These are phyloP conservation scores for Heliconius ismenius DNA, from an alignment of 2,888 invertebrate species.

Conservation along the genomic window DNA sequence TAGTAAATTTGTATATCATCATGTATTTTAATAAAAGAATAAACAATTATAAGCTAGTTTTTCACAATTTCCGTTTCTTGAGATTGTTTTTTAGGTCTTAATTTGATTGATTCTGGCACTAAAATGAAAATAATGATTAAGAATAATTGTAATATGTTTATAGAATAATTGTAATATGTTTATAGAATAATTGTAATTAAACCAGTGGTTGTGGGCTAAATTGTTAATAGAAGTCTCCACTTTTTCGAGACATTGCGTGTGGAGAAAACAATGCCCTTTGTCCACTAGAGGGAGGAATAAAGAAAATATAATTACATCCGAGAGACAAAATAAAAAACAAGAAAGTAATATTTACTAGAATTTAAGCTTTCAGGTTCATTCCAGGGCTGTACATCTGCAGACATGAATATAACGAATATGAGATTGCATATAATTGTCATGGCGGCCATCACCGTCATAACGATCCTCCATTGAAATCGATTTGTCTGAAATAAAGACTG, in stretches of 20 bases:
- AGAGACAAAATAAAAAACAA: too few species aligned
- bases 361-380: slow-evolving; percentile 66
- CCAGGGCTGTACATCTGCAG: slow-evolving; percentile 86
- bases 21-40: neutral
- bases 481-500: slow-evolving; percentile 43
- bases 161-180: too few species aligned
- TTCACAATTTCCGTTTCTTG: neutral
- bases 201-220: too few species aligned
- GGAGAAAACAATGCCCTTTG: too few species aligned
- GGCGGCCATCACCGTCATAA: slow-evolving; percentile 85
- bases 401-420: slow-evolving; percentile 84
- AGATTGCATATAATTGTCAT: slow-evolving; percentile 83
- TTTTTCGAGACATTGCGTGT: too few species aligned
- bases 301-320: too few species aligned
- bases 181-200: too few species aligned
- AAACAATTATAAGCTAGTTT: neutral
- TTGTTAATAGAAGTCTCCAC: too few species aligned
- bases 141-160: too few species aligned
- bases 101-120: neutral
- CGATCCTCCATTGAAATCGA: slow-evolving; percentile 82
- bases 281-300: too few species aligned
- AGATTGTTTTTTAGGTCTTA: slow-evolving; percentile 5
- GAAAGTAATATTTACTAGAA: neutral
- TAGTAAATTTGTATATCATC: neutral
- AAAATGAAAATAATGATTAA: neutral